Conservation (phyloP, 2,888 invertebrate species). For the Ptilodon capucinus region DNA sequence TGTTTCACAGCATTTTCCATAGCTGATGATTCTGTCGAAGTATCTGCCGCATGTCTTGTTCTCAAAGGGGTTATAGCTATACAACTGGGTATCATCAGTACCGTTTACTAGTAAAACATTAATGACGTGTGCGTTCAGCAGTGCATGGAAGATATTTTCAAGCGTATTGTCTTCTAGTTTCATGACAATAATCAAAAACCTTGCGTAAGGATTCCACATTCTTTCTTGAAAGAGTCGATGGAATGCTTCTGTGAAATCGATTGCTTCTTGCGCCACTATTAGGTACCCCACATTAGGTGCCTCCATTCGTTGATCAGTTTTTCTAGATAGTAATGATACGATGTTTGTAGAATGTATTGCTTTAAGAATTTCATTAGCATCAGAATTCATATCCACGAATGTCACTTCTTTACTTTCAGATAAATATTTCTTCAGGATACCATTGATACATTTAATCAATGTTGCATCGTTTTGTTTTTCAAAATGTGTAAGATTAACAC, state of each 20-base stretch:
- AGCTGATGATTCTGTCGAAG: constrained; percentile 42
- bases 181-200: constrained; percentile 43
- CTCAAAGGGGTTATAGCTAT: constrained; percentile 58
- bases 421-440: constrained; percentile 26
- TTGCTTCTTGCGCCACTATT: constrained; percentile 25
- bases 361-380: constrained; percentile 16
- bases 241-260: constrained; percentile 26
- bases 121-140: constrained; percentile 39
- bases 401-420: constrained; percentile 13
- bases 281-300: constrained; percentile 34
- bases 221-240: constrained; percentile 27
- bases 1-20: constrained; percentile 43
- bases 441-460: constrained; percentile 15
- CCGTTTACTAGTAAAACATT: constrained; percentile 47
- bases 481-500: background rate
- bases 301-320: background rate
- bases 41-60: constrained; percentile 57
- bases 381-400: constrained; percentile 16
- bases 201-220: constrained; percentile 49
- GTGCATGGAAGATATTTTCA: constrained; percentile 39
- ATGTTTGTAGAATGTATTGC: constrained; percentile 17
- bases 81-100: constrained; percentile 37
- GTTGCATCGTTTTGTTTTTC: background rate
- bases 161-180: constrained; percentile 24
- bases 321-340: constrained; percentile 4